phyloP scores from a whole-genome alignment of 2,113 vertebrate species.

The Reinhardtius hippoglossoides region DNA sequence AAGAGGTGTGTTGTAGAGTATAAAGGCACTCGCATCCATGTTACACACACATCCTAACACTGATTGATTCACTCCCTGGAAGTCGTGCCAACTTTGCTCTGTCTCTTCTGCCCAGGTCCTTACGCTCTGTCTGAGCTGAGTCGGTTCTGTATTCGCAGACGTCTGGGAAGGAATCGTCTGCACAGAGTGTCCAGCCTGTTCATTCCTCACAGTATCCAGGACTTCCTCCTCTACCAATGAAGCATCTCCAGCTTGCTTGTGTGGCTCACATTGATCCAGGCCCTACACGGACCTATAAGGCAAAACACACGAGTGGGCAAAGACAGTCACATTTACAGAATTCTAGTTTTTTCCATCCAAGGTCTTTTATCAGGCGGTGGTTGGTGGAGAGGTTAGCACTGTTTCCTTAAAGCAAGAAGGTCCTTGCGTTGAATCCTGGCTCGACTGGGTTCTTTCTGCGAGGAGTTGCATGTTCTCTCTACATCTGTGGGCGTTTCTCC shows the following conservation, averaged over 20 bases:
- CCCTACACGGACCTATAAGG: no score
- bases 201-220: slow-evolving; percentile 86
- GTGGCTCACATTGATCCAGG: no score
- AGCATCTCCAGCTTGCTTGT: background rate
- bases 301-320: background rate
- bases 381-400: no score
- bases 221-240: slow-evolving; percentile 89
- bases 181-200: slow-evolving; percentile 79
- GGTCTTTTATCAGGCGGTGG: no score
- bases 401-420: no score
- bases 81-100: background rate
- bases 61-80: background rate
- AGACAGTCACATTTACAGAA: background rate
- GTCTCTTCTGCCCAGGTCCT: slow-evolving; percentile 80
- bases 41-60: background rate
- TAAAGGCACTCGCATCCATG: background rate
- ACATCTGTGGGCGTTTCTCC: no score
- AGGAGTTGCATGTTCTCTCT: no score
- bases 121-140: slow-evolving; percentile 87
- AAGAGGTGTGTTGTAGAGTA: slow-evolving; percentile 58
- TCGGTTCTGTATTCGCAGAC: slow-evolving; percentile 86
- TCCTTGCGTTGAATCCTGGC: no score
- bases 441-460: no score
- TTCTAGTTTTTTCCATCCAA: no score
- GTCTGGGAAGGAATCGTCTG: slow-evolving; percentile 85